Base-by-base conservation (phyloP, 2,888 invertebrate species). In the Andricus curvator region DNA sequence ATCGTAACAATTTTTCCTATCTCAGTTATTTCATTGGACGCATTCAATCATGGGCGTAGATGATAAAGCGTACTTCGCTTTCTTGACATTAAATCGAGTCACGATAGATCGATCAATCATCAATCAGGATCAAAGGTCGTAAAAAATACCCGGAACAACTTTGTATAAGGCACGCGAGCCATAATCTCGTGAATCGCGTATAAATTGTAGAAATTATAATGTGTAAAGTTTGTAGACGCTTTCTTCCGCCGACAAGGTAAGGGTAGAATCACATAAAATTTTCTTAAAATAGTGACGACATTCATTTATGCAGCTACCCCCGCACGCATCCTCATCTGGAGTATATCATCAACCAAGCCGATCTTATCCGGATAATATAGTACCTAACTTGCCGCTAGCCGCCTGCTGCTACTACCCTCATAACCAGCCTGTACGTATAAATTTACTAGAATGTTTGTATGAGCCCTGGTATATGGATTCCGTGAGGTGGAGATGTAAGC, bases 311-410 rank as follows among this genome's bases (percentile, higher is more conserved):
- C 70, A 70, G 51, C 22, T 20, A 20, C 6, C 48, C 51, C 33
- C 15, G 11, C 33, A 74, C 33, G n/a, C 74, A 74, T 74, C 74
- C 51, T 74, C 51, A 74, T 74, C 56, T 22, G 51, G 56, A 56
- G 33, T 74, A 74, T 74, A 56, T 74, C 74, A 74, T 74, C 56
- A 74, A 74, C 51, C 51, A 9, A 70, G 70, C 51, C 51, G 74
- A 74, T 56, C 74, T 74, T 74, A 74, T 74, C 74, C 37, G n/a
- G 74, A 56, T 74, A 74, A 74, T 74, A 33, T 67, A 67, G 37
- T 41, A 41, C n/a, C 41, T 20, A 51, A 62, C 62, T 62, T 62
- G 62, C 62, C 25, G 62, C 62, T 62, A 25, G 25, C 62, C 15
- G 25, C 20, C 70, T 51, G 25, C 51, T 70, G 51, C 29, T 51